Evolutionary conservation across 2,113 vertebrate species (phyloP).

Genomic region (Brachypteracias leptosomus): DNA sequence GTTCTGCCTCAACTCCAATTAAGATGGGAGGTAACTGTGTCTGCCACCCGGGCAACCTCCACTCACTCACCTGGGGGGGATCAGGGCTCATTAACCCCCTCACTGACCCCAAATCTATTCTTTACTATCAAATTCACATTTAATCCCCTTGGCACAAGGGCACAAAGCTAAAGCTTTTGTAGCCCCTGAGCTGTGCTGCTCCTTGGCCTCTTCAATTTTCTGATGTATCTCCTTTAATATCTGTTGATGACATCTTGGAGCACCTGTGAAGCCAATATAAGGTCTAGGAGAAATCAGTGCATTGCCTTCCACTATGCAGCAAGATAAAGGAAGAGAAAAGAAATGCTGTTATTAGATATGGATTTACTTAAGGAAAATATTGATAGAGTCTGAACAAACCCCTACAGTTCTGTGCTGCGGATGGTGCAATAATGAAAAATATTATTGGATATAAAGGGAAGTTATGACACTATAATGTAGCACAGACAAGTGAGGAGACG

Average conservation of each 20-base stretch:
- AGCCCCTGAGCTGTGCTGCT: background rate
- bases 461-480: slow-evolving; percentile 38
- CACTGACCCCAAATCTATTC: background rate
- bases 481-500: slow-evolving; percentile 13
- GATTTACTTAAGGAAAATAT: slow-evolving; percentile 58
- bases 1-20: background rate
- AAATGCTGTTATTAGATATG: slow-evolving; percentile 47
- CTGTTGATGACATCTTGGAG: slow-evolving; percentile 33
- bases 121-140: background rate
- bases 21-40: background rate
- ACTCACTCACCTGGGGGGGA: background rate
- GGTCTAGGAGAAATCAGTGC: slow-evolving; percentile 24
- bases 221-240: slow-evolving; percentile 56
- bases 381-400: slow-evolving; percentile 39
- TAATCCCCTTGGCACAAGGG: background rate
- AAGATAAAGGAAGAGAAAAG: slow-evolving; percentile 15
- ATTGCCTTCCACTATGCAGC: background rate
- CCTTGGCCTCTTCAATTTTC: slow-evolving; percentile 14
- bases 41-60: background rate
- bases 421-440: slow-evolving; percentile 34
- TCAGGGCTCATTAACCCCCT: background rate
- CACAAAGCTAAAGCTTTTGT: background rate
- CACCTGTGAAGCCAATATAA: slow-evolving; percentile 46
- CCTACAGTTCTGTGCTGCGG: slow-evolving; percentile 23
- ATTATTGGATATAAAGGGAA: slow-evolving; percentile 52